These are phyloP conservation scores for Sclerurus mexicanus DNA, from an alignment of 2,113 vertebrate species.

Conservation along the genomic window DNA sequence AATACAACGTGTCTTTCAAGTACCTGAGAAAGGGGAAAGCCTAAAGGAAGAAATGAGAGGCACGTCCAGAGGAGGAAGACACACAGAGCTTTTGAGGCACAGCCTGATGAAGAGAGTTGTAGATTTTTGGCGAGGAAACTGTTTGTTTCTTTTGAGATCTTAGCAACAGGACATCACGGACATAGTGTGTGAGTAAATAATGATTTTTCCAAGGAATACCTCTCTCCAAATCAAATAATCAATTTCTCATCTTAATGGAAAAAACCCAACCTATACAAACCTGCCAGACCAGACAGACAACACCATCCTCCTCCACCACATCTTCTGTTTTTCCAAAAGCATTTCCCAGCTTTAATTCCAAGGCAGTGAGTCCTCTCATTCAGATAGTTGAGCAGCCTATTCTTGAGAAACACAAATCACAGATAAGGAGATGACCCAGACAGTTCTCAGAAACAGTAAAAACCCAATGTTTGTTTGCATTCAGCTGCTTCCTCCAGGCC, in stretches of 20 bases:
- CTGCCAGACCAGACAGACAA: background rate
- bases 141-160: slow-evolving; percentile 21
- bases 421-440: slow-evolving; percentile 15
- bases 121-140: background rate
- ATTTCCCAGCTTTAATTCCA: slow-evolving; percentile 43
- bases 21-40: background rate
- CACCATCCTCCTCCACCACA: background rate
- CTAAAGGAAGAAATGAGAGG: background rate
- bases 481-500: background rate
- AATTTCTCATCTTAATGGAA: background rate
- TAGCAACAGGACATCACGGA: background rate
- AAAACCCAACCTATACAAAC: background rate
- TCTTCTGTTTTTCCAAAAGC: slow-evolving; percentile 37
- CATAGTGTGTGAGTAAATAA: background rate
- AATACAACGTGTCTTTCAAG: background rate
- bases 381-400: background rate
- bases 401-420: background rate
- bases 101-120: background rate
- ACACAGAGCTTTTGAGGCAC: background rate
- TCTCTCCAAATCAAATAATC: background rate
- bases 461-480: background rate
- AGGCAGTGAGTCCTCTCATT: background rate
- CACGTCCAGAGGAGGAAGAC: background rate
- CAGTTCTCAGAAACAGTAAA: background rate
- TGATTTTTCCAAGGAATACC: background rate